Conservation (phyloP, 2,113 vertebrate genomes). For the Hydropotes inermis region DNA sequence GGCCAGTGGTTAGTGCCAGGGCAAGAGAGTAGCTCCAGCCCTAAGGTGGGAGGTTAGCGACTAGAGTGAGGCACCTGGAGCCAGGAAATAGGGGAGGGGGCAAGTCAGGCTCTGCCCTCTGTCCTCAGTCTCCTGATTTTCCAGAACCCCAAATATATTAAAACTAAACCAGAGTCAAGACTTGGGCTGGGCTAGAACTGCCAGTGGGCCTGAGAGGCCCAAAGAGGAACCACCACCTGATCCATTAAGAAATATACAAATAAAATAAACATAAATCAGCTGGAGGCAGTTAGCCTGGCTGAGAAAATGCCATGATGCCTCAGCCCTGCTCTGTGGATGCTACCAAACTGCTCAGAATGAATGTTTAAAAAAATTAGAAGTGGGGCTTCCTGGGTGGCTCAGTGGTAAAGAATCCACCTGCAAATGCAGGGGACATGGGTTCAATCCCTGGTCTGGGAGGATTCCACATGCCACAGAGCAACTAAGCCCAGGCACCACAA, state of each 20-base stretch:
- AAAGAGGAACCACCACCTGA: neutral
- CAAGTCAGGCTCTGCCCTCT: neutral
- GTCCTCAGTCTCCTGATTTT: neutral
- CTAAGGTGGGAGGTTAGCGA: neutral
- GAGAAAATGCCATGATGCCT: neutral
- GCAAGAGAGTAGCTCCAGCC: neutral
- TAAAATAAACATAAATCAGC: conserved; percentile 50
- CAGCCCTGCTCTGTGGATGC: neutral
- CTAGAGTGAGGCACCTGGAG: neutral
- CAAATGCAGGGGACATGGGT: neutral
- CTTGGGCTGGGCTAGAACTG: neutral
- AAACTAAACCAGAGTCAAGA: neutral
- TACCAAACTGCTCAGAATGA: neutral
- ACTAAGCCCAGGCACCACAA: neutral
- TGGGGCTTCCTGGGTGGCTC: neutral
- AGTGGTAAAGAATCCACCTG: neutral
- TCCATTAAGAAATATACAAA: conserved; percentile 49
- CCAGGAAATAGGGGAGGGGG: neutral
- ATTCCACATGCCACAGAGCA: neutral
- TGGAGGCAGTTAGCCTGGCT: neutral
- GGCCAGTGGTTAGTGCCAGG: too few relatives aligned
- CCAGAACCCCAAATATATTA: neutral
- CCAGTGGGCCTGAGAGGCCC: neutral
- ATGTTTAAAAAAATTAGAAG: neutral
- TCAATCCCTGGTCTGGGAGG: neutral